Base-by-base conservation (phyloP, 2,797 vertebrate species). In the Anguilla obscura region DNA sequence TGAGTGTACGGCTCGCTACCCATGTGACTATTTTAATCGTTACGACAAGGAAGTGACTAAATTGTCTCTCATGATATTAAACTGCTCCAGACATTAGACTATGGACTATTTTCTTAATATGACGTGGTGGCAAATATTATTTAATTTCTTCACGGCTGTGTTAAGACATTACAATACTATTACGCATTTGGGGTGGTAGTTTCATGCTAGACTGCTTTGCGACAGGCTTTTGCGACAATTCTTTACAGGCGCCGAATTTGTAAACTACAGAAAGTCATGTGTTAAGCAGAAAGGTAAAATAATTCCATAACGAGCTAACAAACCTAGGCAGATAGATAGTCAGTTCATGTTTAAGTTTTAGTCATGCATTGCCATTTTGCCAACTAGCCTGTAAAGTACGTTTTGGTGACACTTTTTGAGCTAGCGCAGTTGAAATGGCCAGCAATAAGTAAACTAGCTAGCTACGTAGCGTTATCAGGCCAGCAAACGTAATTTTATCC, bases 241-340 rank as follows among this genome's bases (percentile, higher is more conserved):
- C 87, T 90, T 90, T 52, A 91, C 89, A 91, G 91, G 95, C 96
- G 96, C 94, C 94, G 87, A 89, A 91, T 93, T 96, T 95, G 94
- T 95, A 94, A 96, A 96, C 92, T 94, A 2, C 5, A 1, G n/a
- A 27, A 71, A 27, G 33, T 69, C 63, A 40, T 12, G 1, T 12
- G 48, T 14, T 33, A 66, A 82, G 50, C 71, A 54, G 48, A 74
- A 21, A 56, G 33, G 3, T 58, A 50, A 48, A 74, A 90, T 85
- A 88, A 76, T 90, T 86, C 8, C 7, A 40, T 33, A 33, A 30
- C 27, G 79, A 45, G 27, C 52, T 18, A 12, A 56, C 18, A 33
- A 50, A 10, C 54, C 76, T 86, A 89, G 88, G 12, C 40, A 0
- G 0, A 1, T 71, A 10, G 86, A 89, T 89, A 93, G 9, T 18